Evolutionary conservation across 64 coral and sea anemone genomes (phyloP).

Genomic region (Astreopora myriophthalma): DNA sequence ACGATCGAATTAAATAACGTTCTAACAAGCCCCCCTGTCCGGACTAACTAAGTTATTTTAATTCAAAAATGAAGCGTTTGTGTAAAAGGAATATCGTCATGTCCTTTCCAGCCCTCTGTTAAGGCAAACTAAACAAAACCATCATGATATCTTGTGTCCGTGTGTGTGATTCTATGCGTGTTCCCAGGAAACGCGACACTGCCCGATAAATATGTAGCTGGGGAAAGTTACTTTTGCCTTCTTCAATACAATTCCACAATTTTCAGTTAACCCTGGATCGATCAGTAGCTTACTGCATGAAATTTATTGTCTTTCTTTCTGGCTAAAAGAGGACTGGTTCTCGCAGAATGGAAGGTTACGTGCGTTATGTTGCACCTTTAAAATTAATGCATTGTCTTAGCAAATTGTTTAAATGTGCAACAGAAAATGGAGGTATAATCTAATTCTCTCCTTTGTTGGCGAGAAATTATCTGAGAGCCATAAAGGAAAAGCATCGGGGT

Average conservation of each 20-base stretch:
- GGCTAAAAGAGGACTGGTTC: not conserved
- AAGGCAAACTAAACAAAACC: not conserved
- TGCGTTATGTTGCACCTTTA: not conserved
- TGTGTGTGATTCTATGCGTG: not conserved
- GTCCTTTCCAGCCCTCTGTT: not conserved
- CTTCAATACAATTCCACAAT: not conserved
- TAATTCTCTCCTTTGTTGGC: not conserved
- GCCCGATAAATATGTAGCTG: not conserved
- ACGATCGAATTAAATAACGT: not conserved
- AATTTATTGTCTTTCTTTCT: not conserved
- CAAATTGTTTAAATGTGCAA: not conserved
- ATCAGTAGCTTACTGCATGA: not conserved
- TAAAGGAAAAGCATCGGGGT: not conserved
- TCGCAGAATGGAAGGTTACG: not conserved
- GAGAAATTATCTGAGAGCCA: not conserved
- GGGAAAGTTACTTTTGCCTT: not conserved
- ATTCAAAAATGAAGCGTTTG: not conserved
- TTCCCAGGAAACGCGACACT: not conserved
- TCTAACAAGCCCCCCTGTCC: not conserved
- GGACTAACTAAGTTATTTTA: not conserved
- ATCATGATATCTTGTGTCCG: not conserved
- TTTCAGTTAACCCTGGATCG: not conserved
- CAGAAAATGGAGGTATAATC: not conserved
- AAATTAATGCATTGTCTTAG: not conserved
- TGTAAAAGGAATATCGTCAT: not conserved